Evolutionary conservation across 2,888 invertebrate genomes (phyloP).

Genomic region (Drosophila helvetica): DNA sequence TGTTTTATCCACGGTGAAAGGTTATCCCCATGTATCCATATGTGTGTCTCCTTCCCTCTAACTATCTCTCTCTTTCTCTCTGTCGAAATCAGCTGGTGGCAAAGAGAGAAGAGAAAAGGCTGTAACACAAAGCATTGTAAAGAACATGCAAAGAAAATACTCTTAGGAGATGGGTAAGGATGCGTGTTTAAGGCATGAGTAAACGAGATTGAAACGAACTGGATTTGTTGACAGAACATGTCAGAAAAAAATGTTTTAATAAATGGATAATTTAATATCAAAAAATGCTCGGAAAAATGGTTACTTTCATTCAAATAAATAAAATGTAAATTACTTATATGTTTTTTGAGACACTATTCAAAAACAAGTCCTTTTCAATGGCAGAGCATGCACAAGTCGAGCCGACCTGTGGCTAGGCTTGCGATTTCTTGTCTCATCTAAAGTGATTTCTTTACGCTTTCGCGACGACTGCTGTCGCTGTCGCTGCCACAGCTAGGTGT

Average conservation of each 20-base stretch:
- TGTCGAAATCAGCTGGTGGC: not conserved
- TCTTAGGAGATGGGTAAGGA: not conserved
- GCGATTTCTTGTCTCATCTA: constrained; percentile 12
- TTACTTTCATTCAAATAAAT: not conserved
- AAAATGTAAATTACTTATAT: too few relatives aligned
- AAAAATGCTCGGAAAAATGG: not conserved
- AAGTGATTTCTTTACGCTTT: constrained; percentile 78
- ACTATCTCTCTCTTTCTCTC: not conserved
- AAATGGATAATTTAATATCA: too few relatives aligned
- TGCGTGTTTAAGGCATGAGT: not conserved
- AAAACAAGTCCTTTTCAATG: not conserved
- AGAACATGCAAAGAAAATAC: constrained; percentile 9
- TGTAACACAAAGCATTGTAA: constrained; percentile 21
- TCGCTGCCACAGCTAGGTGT: constrained; percentile 30
- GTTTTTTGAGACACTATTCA: too few relatives aligned
- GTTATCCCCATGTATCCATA: constrained; percentile 23
- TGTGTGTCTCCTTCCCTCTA: constrained; percentile 5
- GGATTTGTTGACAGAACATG: too few relatives aligned
- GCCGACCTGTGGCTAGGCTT: not conserved
- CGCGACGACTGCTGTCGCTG: constrained; percentile 43
- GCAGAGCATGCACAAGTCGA: constrained; percentile 9
- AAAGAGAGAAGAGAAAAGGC: constrained; percentile 10
- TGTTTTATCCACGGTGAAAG: constrained; percentile 39
- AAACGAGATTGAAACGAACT: constrained; percentile 58
- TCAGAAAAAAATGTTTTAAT: too few relatives aligned